phyloP scores from a whole-genome alignment of 2,797 vertebrate species.

The Chloroceryle amazona region DNA sequence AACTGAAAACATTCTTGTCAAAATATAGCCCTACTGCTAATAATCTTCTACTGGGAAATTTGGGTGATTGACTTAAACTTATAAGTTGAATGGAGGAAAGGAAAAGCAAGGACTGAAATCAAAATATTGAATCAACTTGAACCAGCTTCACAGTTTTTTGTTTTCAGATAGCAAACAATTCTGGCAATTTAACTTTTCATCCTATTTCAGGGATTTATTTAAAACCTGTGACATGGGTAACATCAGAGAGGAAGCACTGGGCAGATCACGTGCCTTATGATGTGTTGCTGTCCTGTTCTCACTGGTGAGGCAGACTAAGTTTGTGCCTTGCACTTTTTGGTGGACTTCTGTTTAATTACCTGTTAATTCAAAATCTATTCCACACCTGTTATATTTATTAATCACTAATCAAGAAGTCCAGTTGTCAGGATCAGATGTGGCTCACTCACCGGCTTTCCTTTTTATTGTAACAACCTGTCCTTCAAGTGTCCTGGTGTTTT shows the following conservation, averaged over 20 bases:
- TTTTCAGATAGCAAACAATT: not conserved
- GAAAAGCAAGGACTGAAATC: not conserved
- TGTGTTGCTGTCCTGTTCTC: not conserved
- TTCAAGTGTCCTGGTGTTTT: conserved; percentile 8
- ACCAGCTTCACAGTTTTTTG: not conserved
- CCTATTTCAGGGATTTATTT: not conserved
- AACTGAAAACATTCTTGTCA: not conserved
- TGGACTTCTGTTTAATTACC: not conserved
- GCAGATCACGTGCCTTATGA: not conserved
- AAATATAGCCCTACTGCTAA: not conserved
- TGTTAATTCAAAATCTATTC: not conserved
- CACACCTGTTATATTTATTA: not conserved
- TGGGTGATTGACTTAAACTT: not conserved
- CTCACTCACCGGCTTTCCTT: not conserved
- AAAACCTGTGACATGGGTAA: not conserved
- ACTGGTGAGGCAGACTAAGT: not conserved
- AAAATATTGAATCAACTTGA: not conserved
- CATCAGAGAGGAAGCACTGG: not conserved
- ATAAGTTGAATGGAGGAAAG: not conserved
- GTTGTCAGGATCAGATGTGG: not conserved
- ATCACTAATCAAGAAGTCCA: not conserved
- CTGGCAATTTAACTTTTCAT: not conserved
- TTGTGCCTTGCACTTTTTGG: not conserved
- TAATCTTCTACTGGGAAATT: not conserved
- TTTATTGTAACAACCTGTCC: conserved; percentile 6